Evolutionary conservation across 1,140 invertebrate genomes (phyloP).

Genomic region (Scaptodrosophila lebanonensis): DNA sequence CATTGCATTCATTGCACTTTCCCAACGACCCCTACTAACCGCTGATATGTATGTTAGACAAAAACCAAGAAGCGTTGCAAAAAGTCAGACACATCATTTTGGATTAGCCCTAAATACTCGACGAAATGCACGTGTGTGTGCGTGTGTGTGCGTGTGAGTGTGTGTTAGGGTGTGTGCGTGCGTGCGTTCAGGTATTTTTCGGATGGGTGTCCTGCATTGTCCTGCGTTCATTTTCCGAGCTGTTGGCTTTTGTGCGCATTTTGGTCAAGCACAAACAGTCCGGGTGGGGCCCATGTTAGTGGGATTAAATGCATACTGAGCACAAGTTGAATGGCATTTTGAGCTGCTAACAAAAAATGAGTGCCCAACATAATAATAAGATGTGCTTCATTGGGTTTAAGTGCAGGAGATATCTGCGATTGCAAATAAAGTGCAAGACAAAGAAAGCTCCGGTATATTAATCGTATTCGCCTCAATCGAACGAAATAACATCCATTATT

Average conservation of each 20-base stretch:
- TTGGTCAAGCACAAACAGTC: conserved; percentile 16
- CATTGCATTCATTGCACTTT: conserved; percentile 54
- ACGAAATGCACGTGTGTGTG: conserved; percentile 31
- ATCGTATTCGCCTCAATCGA: too few relatives aligned
- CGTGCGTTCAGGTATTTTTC: conserved; percentile 32
- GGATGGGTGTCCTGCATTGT: conserved; percentile 51
- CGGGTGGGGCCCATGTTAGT: conserved; percentile 23
- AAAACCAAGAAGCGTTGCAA: conserved; percentile 2
- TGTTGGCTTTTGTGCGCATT: conserved; percentile 49
- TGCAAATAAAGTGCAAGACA: conserved; percentile 11
- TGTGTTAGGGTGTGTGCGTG: neutral
- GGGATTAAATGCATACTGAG: conserved; percentile 33
- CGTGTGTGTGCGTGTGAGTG: conserved; percentile 2
- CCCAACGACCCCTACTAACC: too few relatives aligned
- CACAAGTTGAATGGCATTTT: conserved; percentile 41
- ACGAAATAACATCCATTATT: too few relatives aligned
- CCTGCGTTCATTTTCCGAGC: conserved; percentile 58
- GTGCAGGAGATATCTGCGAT: conserved; percentile 37
- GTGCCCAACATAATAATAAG: conserved; percentile 32
- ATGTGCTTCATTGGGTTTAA: conserved; percentile 36
- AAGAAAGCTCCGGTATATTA: neutral
- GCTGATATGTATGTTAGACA: neutral
- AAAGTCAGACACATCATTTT: conserved; percentile 71
- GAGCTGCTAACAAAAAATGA: conserved; percentile 23
- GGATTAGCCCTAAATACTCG: conserved; percentile 56